These are phyloP conservation scores for Sarcophaga subvicina DNA, from an alignment of 2,888 invertebrate species.

Conservation along the genomic window DNA sequence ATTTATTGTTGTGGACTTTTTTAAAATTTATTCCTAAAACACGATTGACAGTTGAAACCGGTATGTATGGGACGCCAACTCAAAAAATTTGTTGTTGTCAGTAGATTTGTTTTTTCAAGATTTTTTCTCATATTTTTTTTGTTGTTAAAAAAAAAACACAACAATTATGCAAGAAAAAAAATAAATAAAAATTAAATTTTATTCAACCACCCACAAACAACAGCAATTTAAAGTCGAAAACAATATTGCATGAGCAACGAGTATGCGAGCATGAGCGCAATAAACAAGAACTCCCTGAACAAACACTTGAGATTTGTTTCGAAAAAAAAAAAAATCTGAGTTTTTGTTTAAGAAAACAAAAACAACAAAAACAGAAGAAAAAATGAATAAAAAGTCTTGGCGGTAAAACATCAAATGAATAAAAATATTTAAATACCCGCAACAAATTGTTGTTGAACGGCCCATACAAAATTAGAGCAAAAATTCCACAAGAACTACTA, in stretches of 20 bases:
- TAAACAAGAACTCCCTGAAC: background rate
- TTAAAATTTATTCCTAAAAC: background rate
- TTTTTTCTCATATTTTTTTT: background rate
- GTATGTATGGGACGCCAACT: slow-evolving; percentile 40
- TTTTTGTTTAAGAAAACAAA: background rate
- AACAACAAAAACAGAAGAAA: background rate
- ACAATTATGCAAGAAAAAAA: slow-evolving; percentile 12
- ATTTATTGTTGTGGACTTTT: background rate
- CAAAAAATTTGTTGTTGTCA: background rate
- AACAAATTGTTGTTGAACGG: background rate
- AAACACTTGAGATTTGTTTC: background rate
- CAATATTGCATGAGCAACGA: background rate
- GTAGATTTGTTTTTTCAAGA: background rate
- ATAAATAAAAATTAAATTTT: slow-evolving; percentile 41
- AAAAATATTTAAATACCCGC: slow-evolving; percentile 3
- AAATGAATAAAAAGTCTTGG: background rate
- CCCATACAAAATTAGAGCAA: background rate
- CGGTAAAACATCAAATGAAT: slow-evolving; percentile 49
- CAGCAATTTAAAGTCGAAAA: slow-evolving; percentile 32
- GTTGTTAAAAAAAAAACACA: slow-evolving; percentile 12
- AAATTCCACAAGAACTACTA: background rate
- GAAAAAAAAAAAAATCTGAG: background rate
- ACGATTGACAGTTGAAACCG: slow-evolving; percentile 17
- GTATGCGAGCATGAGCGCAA: background rate
- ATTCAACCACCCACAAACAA: slow-evolving; percentile 52